Percentiles rank a stretch among this genome's conserved stretches.
Evolutionary conservation across 2,113 vertebrate genomes (phyloP).

Genomic region (Silurus asotus): DNA sequence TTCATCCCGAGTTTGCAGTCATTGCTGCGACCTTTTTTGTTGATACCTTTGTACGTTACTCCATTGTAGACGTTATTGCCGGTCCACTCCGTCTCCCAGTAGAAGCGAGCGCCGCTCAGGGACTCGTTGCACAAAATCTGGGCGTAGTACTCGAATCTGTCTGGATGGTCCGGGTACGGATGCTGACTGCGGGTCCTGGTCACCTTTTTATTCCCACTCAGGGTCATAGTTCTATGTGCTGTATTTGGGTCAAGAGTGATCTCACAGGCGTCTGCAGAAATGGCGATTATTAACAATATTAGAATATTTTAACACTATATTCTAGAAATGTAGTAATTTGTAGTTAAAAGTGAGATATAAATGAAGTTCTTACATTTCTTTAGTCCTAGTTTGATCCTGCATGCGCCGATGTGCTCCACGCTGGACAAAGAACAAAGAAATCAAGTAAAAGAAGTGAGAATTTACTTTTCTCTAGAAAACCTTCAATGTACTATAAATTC

Average conservation of each 20-base stretch:
- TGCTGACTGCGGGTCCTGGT: constrained; percentile 42
- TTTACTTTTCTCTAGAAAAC: background rate
- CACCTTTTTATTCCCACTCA: constrained; percentile 56
- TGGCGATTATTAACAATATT: background rate
- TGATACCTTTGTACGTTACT: constrained; percentile 54
- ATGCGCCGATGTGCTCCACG: constrained; percentile 35
- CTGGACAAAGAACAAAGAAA: constrained; percentile 41
- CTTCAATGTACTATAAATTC: background rate
- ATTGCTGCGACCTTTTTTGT: background rate
- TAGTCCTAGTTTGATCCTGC: constrained; percentile 52
- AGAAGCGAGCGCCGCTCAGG: constrained; percentile 46
- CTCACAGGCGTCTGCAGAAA: constrained; percentile 54
- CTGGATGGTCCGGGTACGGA: constrained; percentile 16
- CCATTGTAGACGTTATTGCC: constrained; percentile 45
- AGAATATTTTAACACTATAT: background rate
- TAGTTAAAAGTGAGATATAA: background rate
- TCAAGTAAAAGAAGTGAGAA: background rate
- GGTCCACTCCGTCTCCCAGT: constrained; percentile 58
- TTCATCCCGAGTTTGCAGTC: constrained; percentile 48
- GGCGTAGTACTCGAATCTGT: constrained; percentile 43
- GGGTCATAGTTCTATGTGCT: constrained; percentile 36
- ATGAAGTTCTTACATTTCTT: constrained; percentile 63
- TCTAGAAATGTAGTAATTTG: background rate
- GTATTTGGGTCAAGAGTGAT: constrained; percentile 49
- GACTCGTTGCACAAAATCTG: constrained; percentile 55